Evolutionary conservation across 1,140 invertebrate genomes (phyloP).

Genomic region (Apis florea): DNA sequence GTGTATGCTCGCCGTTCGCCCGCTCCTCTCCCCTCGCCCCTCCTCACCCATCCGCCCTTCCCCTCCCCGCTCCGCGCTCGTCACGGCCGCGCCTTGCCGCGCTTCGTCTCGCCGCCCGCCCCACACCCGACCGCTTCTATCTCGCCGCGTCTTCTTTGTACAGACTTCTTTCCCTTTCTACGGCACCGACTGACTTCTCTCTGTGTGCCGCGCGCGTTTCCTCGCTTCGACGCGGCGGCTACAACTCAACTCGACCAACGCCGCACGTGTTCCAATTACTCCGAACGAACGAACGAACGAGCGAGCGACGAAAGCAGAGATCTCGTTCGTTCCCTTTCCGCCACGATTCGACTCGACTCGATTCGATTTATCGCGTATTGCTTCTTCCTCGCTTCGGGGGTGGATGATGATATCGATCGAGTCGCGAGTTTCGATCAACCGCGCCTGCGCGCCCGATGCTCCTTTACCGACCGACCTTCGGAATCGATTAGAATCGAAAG

Average conservation of each 20-base stretch:
- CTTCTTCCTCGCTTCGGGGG: too few species aligned
- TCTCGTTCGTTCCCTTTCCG: too few species aligned
- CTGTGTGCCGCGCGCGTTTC: conserved; percentile 22
- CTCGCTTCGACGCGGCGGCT: neutral
- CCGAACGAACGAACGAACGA: too few species aligned
- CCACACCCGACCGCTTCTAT: conserved; percentile 51
- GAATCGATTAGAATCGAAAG: too few species aligned
- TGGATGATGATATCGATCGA: too few species aligned
- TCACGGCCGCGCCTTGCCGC: conserved; percentile 46
- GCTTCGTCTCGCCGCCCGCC: conserved; percentile 20
- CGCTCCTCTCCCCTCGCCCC: conserved; percentile 30
- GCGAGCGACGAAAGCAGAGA: too few species aligned
- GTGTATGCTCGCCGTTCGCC: conserved; percentile 49
- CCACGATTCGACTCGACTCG: too few species aligned
- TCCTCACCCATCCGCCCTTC: conserved; percentile 27
- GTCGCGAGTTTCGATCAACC: too few species aligned
- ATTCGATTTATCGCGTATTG: too few species aligned
- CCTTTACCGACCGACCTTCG: too few species aligned
- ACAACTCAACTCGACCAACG: neutral
- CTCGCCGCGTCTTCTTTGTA: conserved; percentile 61
- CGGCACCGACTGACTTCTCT: conserved; percentile 30
- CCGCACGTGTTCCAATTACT: neutral
- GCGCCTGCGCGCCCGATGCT: too few species aligned
- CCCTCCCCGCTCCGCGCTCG: conserved; percentile 13
- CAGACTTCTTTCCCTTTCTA: conserved; percentile 51